These are phyloP conservation scores for Prunella strophiata DNA, from an alignment of 2,797 vertebrate genomes.

Conservation along the genomic window DNA sequence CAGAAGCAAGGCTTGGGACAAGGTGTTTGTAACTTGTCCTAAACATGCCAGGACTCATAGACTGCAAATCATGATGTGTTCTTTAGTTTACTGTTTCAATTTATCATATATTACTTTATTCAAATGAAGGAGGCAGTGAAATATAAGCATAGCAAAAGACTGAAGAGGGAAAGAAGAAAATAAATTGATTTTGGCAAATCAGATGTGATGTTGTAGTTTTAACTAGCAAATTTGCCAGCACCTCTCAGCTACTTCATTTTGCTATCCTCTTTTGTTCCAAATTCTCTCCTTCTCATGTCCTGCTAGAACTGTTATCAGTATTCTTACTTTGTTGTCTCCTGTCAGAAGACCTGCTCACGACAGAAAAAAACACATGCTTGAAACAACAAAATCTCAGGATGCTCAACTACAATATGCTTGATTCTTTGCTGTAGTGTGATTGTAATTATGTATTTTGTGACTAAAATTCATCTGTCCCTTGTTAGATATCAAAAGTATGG, in stretches of 20 bases:
- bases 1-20: neutral
- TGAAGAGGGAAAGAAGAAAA: neutral
- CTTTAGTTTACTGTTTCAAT: neutral
- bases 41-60: neutral
- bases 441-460: neutral
- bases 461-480: neutral
- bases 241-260: neutral
- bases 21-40: neutral
- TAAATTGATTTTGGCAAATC: neutral
- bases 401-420: neutral
- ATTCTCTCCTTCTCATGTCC: neutral
- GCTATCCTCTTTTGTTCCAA: neutral
- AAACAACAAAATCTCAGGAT: neutral
- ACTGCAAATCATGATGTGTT: neutral
- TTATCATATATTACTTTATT: neutral
- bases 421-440: neutral
- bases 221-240: neutral
- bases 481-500: neutral
- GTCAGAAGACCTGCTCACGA: neutral
- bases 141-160: neutral
- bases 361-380: neutral
- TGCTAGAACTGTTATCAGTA: neutral
- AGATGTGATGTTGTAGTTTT: neutral
- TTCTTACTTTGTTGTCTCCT: neutral
- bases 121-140: neutral